Base-by-base conservation (phyloP, 1,140 invertebrate genomes). In the Drosophila insularis region DNA sequence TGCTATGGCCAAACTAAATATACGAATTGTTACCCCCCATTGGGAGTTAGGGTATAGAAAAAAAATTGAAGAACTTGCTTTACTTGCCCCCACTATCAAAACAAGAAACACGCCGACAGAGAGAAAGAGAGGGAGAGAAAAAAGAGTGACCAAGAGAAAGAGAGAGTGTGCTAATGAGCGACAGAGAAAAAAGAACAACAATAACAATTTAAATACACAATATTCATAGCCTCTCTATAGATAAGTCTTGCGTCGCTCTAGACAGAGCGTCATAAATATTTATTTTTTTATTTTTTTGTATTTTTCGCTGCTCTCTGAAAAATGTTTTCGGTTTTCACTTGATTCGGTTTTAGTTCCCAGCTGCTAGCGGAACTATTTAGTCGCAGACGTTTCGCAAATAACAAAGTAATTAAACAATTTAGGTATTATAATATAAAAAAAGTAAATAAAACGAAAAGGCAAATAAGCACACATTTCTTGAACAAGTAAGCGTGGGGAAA, bases 181-280 rank as follows among this genome's bases (percentile, higher is more conserved):
- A 63, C 55, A 68, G 46, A 35, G 35, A 53, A 71, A 32, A 14
- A 5, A 19, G 31, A 21, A 37, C 63, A 63, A 35, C 40, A 70
- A 63, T 60, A 78, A 72, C 73, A 54, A 82, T 87, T 81, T 76
- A 54, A 87, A 81, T 81, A 79, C 43, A 65, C 67, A 60, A 59
- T 76, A 60, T 66, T 59, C 40, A 40, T 53, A 75, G 68, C 53
- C 53, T 63, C 21, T 61, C 19, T 63, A 54, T 72, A 80, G 82
- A 87, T 89, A 84, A 89, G 71, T 87, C 71, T 67, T 74, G 55
- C 63, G 59, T 37, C 21, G 43, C 43, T 50, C 43, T 78, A 80
- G 77, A 80, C 63, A 70, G 68, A 84, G 80, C 80, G 84, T 89
- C 80, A 89, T 89, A 87, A 89, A 89, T 89, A 89, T 87, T 71